These are phyloP conservation scores for Crocidura indochinensis DNA, from an alignment of 2,797 vertebrate species.

Conservation along the genomic window DNA sequence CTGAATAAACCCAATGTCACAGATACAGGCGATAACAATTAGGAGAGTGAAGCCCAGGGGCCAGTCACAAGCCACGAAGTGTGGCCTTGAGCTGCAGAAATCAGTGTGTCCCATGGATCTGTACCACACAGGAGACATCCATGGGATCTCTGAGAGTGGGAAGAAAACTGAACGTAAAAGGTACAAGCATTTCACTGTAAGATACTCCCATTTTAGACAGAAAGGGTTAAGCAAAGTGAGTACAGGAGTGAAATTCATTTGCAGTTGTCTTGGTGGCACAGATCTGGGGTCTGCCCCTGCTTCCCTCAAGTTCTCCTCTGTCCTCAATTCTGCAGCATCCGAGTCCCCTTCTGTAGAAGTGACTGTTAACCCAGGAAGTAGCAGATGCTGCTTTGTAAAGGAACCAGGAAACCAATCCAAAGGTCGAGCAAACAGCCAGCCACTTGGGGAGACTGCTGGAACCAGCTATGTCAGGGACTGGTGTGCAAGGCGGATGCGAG, in stretches of 20 bases:
- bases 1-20: neutral
- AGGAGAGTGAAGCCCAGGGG: neutral
- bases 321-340: too few species aligned
- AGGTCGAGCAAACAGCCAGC: neutral
- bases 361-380: neutral
- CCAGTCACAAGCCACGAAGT: neutral
- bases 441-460: neutral
- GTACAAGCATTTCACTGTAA: neutral
- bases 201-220: neutral
- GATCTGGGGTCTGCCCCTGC: neutral
- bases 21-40: accelerated
- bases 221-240: neutral
- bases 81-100: neutral
- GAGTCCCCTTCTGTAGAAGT: neutral
- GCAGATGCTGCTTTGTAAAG: conserved; percentile 21
- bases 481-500: too few species aligned
- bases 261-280: accelerated
- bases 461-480: too few species aligned
- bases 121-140: neutral
- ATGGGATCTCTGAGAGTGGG: neutral
- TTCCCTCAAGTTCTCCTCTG: neutral
- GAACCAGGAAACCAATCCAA: neutral
- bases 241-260: neutral
- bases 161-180: neutral
- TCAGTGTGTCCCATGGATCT: neutral